Conservation (phyloP, 2,797 vertebrate genomes). For the Leuciscus waleckii region DNA sequence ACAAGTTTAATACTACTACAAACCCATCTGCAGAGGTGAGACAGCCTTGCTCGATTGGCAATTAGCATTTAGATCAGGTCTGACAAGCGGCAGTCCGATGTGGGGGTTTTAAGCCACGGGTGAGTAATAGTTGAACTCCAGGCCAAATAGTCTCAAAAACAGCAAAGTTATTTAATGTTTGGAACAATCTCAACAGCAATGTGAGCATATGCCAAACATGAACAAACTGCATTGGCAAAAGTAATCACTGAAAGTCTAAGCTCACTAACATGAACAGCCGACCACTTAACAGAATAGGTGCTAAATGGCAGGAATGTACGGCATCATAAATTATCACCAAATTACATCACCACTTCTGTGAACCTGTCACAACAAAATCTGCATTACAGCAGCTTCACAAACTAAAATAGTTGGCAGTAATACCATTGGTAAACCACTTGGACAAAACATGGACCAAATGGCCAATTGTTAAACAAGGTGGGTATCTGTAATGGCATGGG, state of each 20-base stretch:
- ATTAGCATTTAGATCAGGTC: constrained; percentile 30
- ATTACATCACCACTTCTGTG: constrained; percentile 14
- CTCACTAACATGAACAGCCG: constrained; percentile 6
- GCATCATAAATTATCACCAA: constrained; percentile 12
- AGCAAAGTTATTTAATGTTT: constrained; percentile 28
- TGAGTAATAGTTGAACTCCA: constrained; percentile 4
- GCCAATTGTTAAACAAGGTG: constrained; percentile 25
- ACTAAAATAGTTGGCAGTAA: constrained; percentile 10
- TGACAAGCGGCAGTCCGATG: constrained; percentile 1
- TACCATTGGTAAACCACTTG: constrained; percentile 31
- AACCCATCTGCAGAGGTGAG: constrained; percentile 40
- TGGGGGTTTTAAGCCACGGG: not conserved
- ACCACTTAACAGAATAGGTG: constrained; percentile 13
- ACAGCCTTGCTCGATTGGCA: constrained; percentile 18
- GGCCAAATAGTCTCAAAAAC: constrained; percentile 20
- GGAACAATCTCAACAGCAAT: constrained; percentile 1
- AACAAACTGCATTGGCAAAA: constrained; percentile 4
- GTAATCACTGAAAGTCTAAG: constrained; percentile 14
- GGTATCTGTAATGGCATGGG: constrained; percentile 15
- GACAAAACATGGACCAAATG: constrained; percentile 28
- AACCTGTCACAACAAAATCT: constrained; percentile 20
- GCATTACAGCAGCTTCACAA: constrained; percentile 21
- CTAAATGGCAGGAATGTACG: constrained; percentile 10
- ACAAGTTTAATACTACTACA: constrained; percentile 23
- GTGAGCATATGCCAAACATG: constrained; percentile 12